phyloP scores from a whole-genome alignment of 2,888 invertebrate genomes.

The Hypolimnas misippus region DNA sequence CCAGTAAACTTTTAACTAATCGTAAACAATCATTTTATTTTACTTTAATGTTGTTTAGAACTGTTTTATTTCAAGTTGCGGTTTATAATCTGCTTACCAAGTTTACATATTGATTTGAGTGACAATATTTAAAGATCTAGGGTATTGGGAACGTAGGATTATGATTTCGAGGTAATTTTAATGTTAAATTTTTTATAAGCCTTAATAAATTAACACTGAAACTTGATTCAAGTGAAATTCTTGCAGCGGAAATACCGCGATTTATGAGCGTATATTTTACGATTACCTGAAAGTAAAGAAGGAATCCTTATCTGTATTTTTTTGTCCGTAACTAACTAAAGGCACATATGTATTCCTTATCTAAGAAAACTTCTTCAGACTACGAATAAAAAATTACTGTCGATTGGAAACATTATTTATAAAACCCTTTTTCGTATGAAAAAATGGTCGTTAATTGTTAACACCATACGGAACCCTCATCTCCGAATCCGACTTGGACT shows the following conservation, averaged over 20 bases:
- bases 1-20: neutral
- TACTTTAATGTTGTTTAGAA: slow-evolving; percentile 9
- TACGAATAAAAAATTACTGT: too few species aligned
- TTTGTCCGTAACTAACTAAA: too few species aligned
- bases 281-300: neutral
- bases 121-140: slow-evolving; percentile 30
- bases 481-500: neutral
- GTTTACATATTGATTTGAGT: neutral
- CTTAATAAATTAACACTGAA: slow-evolving; percentile 13
- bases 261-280: neutral
- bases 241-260: neutral
- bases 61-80: slow-evolving; percentile 8
- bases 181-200: slow-evolving; percentile 8
- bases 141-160: neutral
- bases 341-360: too few species aligned
- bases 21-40: slow-evolving; percentile 14
- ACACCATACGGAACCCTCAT: neutral
- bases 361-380: too few species aligned
- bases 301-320: too few species aligned
- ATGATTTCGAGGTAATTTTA: neutral
- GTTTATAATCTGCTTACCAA: slow-evolving; percentile 4
- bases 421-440: too few species aligned
- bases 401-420: too few species aligned
- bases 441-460: too few species aligned
- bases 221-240: slow-evolving; percentile 12